Conservation (phyloP, 2,113 vertebrate genomes). For the Tauraco erythrolophus region DNA sequence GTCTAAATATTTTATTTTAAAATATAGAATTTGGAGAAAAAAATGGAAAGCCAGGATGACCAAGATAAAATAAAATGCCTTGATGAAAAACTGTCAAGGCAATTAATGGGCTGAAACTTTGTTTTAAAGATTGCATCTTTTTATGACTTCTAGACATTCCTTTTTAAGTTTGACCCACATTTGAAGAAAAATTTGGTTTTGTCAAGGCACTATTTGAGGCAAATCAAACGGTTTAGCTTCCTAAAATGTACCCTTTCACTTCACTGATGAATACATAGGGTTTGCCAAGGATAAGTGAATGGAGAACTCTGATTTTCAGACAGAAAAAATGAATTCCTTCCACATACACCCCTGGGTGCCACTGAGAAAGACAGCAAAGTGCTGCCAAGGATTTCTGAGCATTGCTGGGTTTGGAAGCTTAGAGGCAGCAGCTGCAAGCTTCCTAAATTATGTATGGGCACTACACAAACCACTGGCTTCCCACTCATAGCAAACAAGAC, state of each 20-base stretch:
- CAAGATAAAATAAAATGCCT: not conserved
- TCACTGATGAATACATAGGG: not conserved
- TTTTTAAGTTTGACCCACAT: not conserved
- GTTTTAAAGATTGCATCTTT: not conserved
- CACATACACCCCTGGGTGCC: not conserved
- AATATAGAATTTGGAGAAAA: not conserved
- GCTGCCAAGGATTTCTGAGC: slow-evolving; percentile 2
- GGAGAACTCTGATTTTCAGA: not conserved
- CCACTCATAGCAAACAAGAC: not conserved
- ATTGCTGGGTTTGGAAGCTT: not conserved
- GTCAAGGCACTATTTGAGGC: not conserved
- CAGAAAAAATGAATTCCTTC: not conserved
- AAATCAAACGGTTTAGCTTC: not conserved
- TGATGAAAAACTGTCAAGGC: not conserved
- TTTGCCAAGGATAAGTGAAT: not conserved
- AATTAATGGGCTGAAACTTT: not conserved
- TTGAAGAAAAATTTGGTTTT: not conserved
- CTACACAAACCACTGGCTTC: not conserved
- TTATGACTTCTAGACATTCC: not conserved
- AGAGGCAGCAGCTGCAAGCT: not conserved
- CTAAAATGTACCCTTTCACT: not conserved
- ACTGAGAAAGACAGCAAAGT: not conserved
- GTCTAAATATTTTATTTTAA: not conserved
- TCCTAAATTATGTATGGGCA: slow-evolving; percentile 32
- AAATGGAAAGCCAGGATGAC: not conserved